These are phyloP conservation scores for Cantharis flavilabris DNA, from an alignment of 2,888 invertebrate genomes.

Conservation along the genomic window DNA sequence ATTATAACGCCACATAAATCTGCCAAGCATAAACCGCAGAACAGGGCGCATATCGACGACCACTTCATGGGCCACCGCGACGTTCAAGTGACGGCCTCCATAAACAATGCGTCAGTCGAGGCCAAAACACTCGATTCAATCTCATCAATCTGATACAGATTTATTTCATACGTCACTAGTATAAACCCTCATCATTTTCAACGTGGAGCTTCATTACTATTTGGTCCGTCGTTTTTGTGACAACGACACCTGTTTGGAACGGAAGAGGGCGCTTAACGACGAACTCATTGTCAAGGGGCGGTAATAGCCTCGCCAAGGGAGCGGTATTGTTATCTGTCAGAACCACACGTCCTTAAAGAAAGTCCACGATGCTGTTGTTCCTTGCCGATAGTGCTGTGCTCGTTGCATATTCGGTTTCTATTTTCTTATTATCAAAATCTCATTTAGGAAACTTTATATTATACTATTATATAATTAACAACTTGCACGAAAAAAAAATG, in stretches of 20 bases:
- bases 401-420: conserved; percentile 23
- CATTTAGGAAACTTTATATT: background rate
- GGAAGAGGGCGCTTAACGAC: conserved; percentile 47
- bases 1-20: conserved; percentile 53
- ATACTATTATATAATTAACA: background rate
- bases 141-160: conserved; percentile 45
- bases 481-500: background rate
- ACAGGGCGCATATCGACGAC: conserved; percentile 46
- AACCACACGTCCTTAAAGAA: conserved; percentile 46
- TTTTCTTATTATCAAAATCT: background rate
- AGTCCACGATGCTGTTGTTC: conserved; percentile 28
- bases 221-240: conserved; percentile 43
- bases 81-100: conserved; percentile 46
- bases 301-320: conserved; percentile 50
- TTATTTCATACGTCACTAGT: conserved; percentile 33
- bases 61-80: conserved; percentile 46
- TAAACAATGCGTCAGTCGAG: conserved; percentile 48
- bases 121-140: conserved; percentile 49
- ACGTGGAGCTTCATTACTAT: conserved; percentile 44
- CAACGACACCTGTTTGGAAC: conserved; percentile 51
- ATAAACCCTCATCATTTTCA: conserved; percentile 35
- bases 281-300: conserved; percentile 46
- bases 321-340: conserved; percentile 55
- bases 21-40: conserved; percentile 50
- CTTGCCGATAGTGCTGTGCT: conserved; percentile 21